phyloP scores from a whole-genome alignment of 2,797 vertebrate genomes.

The Perodicticus potto region DNA sequence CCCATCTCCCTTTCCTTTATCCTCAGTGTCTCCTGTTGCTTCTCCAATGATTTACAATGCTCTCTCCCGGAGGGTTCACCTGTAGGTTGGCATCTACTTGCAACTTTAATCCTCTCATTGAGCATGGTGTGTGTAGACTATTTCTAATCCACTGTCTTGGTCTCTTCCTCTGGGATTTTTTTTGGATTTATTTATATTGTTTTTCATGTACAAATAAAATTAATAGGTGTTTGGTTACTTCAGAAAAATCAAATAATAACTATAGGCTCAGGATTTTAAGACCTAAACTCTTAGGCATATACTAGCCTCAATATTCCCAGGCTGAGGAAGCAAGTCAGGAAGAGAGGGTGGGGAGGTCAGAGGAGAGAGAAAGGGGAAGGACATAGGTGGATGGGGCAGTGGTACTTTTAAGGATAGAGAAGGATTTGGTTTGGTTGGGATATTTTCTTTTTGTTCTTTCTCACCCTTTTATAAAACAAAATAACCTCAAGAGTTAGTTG shows the following conservation, averaged over 20 bases:
- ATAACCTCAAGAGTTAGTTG: not conserved
- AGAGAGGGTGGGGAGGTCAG: too few relatives aligned
- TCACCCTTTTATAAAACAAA: not conserved
- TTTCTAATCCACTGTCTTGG: too few relatives aligned
- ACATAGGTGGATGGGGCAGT: not conserved
- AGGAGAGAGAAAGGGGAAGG: too few relatives aligned
- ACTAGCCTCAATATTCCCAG: not conserved
- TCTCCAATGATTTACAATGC: too few relatives aligned
- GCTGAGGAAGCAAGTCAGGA: not conserved
- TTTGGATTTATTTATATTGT: not conserved
- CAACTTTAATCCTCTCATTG: too few relatives aligned
- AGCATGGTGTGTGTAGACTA: too few relatives aligned
- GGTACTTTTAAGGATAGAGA: not conserved
- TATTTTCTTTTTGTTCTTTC: not conserved
- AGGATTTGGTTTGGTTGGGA: not conserved
- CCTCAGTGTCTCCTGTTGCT: too few relatives aligned
- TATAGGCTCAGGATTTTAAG: not conserved
- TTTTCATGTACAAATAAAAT: not conserved
- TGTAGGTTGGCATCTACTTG: too few relatives aligned
- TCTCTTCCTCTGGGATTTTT: not conserved
- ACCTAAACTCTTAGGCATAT: too few relatives aligned
- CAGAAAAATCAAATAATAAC: not conserved
- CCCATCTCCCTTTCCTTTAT: too few relatives aligned
- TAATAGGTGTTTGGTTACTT: not conserved
- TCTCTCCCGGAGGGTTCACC: too few relatives aligned